Conservation (phyloP, 2,113 vertebrate species). For the Myiozetetes cayanensis region DNA sequence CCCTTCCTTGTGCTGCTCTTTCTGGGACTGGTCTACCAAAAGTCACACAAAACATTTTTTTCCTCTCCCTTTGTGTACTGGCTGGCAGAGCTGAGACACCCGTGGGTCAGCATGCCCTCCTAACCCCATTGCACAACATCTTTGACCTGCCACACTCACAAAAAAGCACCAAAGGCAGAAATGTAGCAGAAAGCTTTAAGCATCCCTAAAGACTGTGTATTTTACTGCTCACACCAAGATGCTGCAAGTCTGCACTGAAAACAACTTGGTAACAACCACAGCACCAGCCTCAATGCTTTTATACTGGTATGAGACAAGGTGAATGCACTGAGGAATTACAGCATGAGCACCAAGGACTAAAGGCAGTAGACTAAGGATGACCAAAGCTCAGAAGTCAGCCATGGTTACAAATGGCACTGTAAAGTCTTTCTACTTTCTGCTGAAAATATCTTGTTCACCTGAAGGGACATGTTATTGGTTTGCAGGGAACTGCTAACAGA, state of each 20-base stretch:
- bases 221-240: neutral
- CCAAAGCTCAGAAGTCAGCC: neutral
- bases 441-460: neutral
- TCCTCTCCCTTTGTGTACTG: neutral
- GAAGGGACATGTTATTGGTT: neutral
- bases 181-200: neutral
- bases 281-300: neutral
- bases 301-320: neutral
- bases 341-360: neutral
- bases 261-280: neutral
- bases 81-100: neutral
- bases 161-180: neutral
- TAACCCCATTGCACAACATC: neutral
- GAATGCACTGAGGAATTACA: neutral
- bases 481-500: neutral
- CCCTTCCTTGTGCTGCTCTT: neutral
- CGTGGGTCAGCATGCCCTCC: neutral
- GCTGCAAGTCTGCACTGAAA: neutral
- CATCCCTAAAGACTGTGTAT: neutral
- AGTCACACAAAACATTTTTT: neutral
- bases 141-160: neutral
- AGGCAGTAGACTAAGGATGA: neutral
- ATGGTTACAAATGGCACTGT: neutral
- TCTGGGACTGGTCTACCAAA: neutral
- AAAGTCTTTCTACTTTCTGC: neutral